These are phyloP conservation scores for Balanococcus diminutus DNA, from an alignment of 2,888 invertebrate genomes.

Conservation along the genomic window DNA sequence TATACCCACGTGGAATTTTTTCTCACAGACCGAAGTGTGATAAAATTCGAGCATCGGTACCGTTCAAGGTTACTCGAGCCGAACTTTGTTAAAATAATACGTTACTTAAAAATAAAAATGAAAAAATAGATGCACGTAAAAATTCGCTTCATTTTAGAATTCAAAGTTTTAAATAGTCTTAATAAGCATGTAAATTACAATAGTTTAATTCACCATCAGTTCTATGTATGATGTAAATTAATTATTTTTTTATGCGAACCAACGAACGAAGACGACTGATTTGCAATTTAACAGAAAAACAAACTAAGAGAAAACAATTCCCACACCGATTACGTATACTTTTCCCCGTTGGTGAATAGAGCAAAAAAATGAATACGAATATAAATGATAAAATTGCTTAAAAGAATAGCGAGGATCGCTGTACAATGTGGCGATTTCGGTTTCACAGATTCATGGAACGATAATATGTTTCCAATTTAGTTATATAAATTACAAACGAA, in stretches of 20 bases:
- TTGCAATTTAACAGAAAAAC: background rate
- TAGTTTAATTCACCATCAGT: background rate
- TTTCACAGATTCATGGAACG: background rate
- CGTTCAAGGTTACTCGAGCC: background rate
- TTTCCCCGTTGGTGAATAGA: background rate
- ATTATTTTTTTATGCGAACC: background rate
- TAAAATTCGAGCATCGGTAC: background rate
- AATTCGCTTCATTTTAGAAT: constrained; percentile 2
- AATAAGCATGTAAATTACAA: constrained; percentile 36
- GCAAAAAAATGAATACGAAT: background rate
- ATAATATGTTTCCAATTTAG: background rate
- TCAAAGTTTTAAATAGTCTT: constrained; percentile 36
- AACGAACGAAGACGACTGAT: background rate
- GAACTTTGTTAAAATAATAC: background rate
- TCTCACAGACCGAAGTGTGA: background rate
- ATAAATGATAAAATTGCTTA: background rate
- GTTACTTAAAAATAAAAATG: background rate
- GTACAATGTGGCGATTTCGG: background rate
- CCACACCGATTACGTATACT: background rate
- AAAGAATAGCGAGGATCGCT: background rate
- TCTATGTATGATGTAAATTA: background rate
- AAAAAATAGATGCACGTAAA: background rate
- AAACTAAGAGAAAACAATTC: background rate
- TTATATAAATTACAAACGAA: background rate
- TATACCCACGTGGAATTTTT: background rate